Evolutionary conservation across 2,113 vertebrate species (phyloP), one percentile per base, ranked within the genome.

Genomic region (Arizona elegans): DNA sequence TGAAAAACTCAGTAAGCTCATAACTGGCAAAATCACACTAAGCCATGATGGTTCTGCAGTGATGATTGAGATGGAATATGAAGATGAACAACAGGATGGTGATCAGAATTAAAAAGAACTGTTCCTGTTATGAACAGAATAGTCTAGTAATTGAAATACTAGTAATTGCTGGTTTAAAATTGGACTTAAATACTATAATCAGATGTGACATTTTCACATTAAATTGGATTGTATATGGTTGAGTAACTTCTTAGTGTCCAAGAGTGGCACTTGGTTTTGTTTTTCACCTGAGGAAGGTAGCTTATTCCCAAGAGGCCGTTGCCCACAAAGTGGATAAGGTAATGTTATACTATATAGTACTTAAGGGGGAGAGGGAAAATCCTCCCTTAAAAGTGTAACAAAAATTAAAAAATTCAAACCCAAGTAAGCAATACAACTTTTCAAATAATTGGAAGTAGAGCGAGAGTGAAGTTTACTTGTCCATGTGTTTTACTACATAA

Each of bases 21-120:
- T 99, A 90, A 95, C 96, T 50, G 97, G 97, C 1, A 88, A 93
- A 2, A 96, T 99, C 3, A 65, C 90, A 2, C 93, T 99, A 43
- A 99, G 95, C 94, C 95, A 95, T 0, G 98, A 98, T 1, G 96
- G 97, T 1, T 97, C 96, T 13, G 97, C 98, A 1, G 91, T 99
- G 89, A 19, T 97, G 52, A 91, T 98, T 1, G 85, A 19, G 58
- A 88, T 88, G 50, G 93, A 95, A 1, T 55, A 85, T 26, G 91
- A 95, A 55, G 89, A 95, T 1, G 92, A 97, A 88, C 81, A 88
- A n/a, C 7, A 54, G 43, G 93, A 95, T 15, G 43, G 92, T 54
- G 3, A 88, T 6, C n/a, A 19, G 0, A 92, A 23, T 47, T 29
- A 89, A 54, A 56, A 88, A 88, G 43, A 56, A 24, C 6, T 11